Conservation (phyloP, 2,888 invertebrate genomes). For the Nudaria mundana region DNA sequence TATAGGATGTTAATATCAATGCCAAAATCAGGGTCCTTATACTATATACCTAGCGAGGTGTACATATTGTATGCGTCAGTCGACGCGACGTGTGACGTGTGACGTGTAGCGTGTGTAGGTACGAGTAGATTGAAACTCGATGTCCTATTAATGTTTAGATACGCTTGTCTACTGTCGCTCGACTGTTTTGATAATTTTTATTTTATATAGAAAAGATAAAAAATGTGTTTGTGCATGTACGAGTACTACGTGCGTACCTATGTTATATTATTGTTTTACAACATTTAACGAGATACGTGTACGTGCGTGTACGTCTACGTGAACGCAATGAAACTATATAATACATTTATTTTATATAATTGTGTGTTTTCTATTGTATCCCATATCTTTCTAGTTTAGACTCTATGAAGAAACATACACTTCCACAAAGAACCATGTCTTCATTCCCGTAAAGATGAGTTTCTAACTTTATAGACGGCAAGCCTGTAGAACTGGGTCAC, state of each 20-base stretch:
- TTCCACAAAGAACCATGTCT: too few species aligned
- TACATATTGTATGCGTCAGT: too few species aligned
- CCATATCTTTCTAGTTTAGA: background rate
- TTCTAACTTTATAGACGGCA: too few species aligned
- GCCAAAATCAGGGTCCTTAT: too few species aligned
- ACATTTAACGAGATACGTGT: constrained; percentile 10
- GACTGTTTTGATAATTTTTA: constrained; percentile 31
- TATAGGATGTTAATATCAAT: too few species aligned
- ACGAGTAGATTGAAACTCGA: background rate
- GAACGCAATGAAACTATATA: constrained; percentile 20
- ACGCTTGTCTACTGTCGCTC: constrained; percentile 24
- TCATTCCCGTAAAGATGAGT: too few species aligned
- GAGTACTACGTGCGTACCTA: too few species aligned
- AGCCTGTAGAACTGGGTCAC: too few species aligned
- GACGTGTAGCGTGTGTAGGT: too few species aligned
- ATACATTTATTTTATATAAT: constrained; percentile 36
- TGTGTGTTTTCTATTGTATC: constrained; percentile 1
- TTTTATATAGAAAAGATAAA: constrained; percentile 27
- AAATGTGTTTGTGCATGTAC: constrained; percentile 15
- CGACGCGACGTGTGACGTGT: too few species aligned
- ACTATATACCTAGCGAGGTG: too few species aligned
- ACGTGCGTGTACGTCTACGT: constrained; percentile 15
- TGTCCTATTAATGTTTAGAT: constrained; percentile 16
- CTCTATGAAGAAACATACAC: too few species aligned
- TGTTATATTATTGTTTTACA: constrained; percentile 29